Evolutionary conservation across 2,888 invertebrate species (phyloP), one percentile per base, ranked within the genome.

Genomic region (Drosophila affinis): DNA sequence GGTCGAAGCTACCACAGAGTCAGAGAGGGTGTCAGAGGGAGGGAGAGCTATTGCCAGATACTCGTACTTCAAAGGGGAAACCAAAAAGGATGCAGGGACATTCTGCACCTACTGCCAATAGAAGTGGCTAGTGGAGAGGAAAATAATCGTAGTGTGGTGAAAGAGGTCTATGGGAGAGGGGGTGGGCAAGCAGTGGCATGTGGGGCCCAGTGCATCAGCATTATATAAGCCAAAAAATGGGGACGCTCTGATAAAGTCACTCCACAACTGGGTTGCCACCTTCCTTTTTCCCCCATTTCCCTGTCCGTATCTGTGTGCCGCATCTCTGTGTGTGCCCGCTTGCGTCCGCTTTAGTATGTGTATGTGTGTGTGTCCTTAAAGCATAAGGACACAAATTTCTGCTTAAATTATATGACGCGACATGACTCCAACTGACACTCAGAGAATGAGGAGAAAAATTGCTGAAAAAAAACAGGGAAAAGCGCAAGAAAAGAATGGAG

Each of bases 61-160:
- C 53, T 18, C 62, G 68, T 85, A 84, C 88, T 88, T 87, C 83
- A 87, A 88, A 85, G 79, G 87, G 85, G 85, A 88, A 85, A 88
- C 81, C 88, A 44, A 67, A 62, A 58, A 62, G 57, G 65, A 67
- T 72, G 54, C 58, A 24, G 69, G 62, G 57, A 47, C 54, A 74
- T 52, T 47, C 55, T 53, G 59, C 70, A 62, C 61, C 67, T 73
- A 55, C 53, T 84, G 77, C 80, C 76, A 86, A 78, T 83, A 71
- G 72, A 77, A 59, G 32, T 64, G 51, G 58, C 7, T 27, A 39
- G 39, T 39, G 39, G 14, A 21, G 21, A 32, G 46, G 9, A 54
- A 45, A 29, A 29, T 7, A 56, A 47, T 29, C 29, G 27, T 29
- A 46, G 56, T 52, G 57, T 3, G 45, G 45, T 34, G 18, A 24